phyloP scores from a whole-genome alignment of 2,888 invertebrate genomes.

The Lithophane semibrunnea region DNA sequence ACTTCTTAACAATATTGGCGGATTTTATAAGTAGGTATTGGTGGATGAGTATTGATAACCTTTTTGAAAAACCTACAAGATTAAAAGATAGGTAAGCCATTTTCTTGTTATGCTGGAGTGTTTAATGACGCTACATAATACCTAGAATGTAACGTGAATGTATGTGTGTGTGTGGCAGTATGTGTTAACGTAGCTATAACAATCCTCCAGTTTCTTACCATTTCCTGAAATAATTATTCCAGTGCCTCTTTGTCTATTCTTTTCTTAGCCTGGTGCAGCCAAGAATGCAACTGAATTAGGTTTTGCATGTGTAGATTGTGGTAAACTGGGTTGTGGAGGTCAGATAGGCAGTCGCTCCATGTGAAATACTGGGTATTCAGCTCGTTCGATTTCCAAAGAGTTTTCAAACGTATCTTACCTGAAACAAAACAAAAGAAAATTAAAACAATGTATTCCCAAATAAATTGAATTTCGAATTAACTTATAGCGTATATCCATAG shows the following conservation, averaged over 20 bases:
- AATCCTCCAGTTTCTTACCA: not conserved
- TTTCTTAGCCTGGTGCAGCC: not conserved
- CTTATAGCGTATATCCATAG: not conserved
- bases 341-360: no score
- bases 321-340: no score
- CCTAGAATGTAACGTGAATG: not conserved
- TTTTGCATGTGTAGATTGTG: no score
- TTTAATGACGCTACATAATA: not conserved
- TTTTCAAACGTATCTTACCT: conserved; percentile 46
- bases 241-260: not conserved
- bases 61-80: no score
- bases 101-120: not conserved
- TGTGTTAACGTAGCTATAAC: no score
- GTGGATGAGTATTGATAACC: no score
- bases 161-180: no score
- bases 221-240: not conserved
- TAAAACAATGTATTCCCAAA: not conserved
- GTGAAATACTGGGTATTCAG: no score
- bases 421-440: conserved; percentile 53
- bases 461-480: conserved; percentile 9
- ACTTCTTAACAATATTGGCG: conserved; percentile 2
- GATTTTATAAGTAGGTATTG: not conserved
- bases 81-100: no score
- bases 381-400: not conserved
- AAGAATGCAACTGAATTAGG: not conserved